Evolutionary conservation across 2,113 vertebrate species (phyloP), one percentile per base, ranked within the genome.

Genomic region (Apus apus): DNA sequence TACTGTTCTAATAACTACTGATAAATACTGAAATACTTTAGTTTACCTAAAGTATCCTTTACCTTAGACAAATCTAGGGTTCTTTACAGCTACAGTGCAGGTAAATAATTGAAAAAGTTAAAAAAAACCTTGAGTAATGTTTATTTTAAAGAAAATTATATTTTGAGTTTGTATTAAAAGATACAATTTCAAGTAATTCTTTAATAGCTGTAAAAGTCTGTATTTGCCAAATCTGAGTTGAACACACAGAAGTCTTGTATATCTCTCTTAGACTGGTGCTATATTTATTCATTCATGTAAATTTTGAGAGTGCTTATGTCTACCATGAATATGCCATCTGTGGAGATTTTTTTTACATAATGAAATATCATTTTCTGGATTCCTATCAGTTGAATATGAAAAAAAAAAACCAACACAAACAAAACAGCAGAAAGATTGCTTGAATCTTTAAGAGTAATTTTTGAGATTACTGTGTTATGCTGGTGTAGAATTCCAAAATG

Each of bases 221-320:
- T 45, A 16, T 53, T 73, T 88, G 10, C 46, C 48, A 56, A n/a
- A 85, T 89, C 26, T 92, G 79, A 43, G 56, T 70, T 71, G 36
- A 71, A 66, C 54, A 29, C 12, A 10, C 3, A 23, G 45, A 64
- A 89, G 29, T 56, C 43, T 77, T 26, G 13, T 82, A 8, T 89
- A 68, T 72, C 45, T 71, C 1, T 50, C 87, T 93, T 64, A 86
- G 43, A 19, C n/a, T 88, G 36, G 27, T 79, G 43, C 75, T 88
- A 45, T 88, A 84, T 93, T 95, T 83, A 93, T 92, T 93, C 38
- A 87, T 94, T 89, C 74, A 89, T 75, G 62, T 89, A 72, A 88
- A 4, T 89, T 93, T 65, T 89, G 92, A 90, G 45, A 82, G 50
- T 82, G 77, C 53, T 85, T 87, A 32, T 91, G 66, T 85, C 43